A percentile compares a stretch with the other conserved stretches of the same genome.
phyloP scores from a whole-genome alignment of 2,797 vertebrate genomes.

The Lacerta agilis region DNA sequence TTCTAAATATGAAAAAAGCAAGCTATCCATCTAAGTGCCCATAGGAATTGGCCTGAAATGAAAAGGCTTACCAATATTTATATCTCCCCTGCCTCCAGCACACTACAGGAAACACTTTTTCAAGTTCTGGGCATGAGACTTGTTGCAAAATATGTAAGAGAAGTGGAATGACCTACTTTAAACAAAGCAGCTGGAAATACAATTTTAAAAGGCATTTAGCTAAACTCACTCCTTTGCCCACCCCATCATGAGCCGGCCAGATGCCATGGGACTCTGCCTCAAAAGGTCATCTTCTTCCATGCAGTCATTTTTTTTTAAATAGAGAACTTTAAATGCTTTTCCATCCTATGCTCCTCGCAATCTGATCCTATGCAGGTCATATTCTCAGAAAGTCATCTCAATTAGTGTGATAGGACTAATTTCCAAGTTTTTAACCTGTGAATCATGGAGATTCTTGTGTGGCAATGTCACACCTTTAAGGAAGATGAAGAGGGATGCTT shows the following conservation, averaged over 20 bases:
- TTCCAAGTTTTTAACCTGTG: background rate
- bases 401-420: background rate
- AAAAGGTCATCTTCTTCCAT: background rate
- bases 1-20: background rate
- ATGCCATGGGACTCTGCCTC: background rate
- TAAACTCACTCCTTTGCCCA: conserved; percentile 6
- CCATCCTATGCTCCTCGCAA: rapidly evolving
- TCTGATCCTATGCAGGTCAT: background rate
- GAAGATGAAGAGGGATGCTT: background rate
- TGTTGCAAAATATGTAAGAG: conserved; percentile 27
- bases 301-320: background rate
- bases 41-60: background rate
- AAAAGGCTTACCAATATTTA: conserved; percentile 27
- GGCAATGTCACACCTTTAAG: background rate
- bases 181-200: background rate
- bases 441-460: background rate
- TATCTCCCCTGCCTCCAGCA: conserved; percentile 47
- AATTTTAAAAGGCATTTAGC: conserved; percentile 44
- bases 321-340: conserved; percentile 10
- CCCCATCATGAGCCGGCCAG: rapidly evolving
- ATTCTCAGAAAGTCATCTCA: background rate
- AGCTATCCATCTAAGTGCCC: background rate
- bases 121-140: conserved; percentile 5
- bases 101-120: conserved; percentile 50
- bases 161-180: conserved; percentile 64